Evolutionary conservation across 2,888 invertebrate genomes (phyloP).

Genomic region (Heteromurus nitidus): DNA sequence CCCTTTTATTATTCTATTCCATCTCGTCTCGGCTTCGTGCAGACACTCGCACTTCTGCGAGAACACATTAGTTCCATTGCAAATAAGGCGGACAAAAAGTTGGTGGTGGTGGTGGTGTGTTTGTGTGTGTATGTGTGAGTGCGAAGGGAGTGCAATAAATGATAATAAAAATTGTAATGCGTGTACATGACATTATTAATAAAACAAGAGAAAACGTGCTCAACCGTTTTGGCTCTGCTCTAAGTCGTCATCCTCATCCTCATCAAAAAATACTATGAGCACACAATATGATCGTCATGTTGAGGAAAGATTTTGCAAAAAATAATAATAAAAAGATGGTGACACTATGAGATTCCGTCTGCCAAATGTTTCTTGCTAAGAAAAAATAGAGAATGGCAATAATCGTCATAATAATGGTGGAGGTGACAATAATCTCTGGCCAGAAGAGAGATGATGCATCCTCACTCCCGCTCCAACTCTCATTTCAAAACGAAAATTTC

Average conservation of each 20-base stretch:
- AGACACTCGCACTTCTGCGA: too few relatives aligned
- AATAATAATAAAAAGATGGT: not conserved
- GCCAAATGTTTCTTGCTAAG: not conserved
- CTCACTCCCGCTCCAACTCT: conserved; percentile 33
- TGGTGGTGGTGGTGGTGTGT: not conserved
- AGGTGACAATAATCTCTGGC: conserved; percentile 48
- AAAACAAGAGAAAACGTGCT: conserved; percentile 58
- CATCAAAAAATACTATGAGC: not conserved
- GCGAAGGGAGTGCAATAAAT: not conserved
- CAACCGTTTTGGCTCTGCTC: conserved; percentile 36
- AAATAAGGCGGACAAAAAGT: conserved; percentile 49
- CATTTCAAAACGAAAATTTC: not conserved
- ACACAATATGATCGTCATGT: too few relatives aligned
- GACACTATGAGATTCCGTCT: not conserved
- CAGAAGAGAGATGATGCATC: too few relatives aligned
- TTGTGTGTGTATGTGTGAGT: not conserved
- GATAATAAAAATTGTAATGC: not conserved
- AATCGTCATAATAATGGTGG: conserved; percentile 51
- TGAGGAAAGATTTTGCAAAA: too few relatives aligned
- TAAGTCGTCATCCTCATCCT: not conserved
- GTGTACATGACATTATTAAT: too few relatives aligned
- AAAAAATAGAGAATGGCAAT: conserved; percentile 35
- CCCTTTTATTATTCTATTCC: conserved; percentile 4
- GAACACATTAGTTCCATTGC: conserved; percentile 36
- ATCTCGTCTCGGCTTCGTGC: not conserved